These are phyloP conservation scores for Spicauda simplicius DNA, from an alignment of 2,888 invertebrate genomes.

Conservation along the genomic window DNA sequence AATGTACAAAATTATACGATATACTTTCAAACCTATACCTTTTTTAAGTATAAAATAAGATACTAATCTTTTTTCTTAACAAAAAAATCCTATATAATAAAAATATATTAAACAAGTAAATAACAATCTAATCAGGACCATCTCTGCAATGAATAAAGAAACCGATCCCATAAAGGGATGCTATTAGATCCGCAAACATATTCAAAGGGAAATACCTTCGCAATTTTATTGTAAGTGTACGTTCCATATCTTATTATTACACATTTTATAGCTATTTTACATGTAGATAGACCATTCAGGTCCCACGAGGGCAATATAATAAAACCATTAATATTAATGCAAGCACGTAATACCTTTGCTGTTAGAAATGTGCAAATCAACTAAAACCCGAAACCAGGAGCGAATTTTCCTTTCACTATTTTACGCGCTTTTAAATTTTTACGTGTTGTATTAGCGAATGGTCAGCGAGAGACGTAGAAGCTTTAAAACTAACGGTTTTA, in stretches of 20 bases:
- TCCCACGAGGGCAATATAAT: slow-evolving; percentile 62
- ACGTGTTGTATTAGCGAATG: background rate
- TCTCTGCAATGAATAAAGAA: slow-evolving; percentile 22
- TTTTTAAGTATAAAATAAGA: no score
- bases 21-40: no score
- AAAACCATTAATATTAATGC: slow-evolving; percentile 73
- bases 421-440: slow-evolving; percentile 54
- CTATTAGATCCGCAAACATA: slow-evolving; percentile 27
- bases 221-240: slow-evolving; percentile 38
- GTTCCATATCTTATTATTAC: slow-evolving; percentile 42
- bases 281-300: slow-evolving; percentile 42
- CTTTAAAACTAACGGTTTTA: no score
- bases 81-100: no score
- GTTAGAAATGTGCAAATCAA: slow-evolving; percentile 70
- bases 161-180: slow-evolving; percentile 6
- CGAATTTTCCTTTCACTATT: slow-evolving; percentile 47
- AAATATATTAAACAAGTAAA: background rate
- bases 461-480: background rate
- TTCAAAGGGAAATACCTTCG: slow-evolving; percentile 21
- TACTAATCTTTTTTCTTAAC: no score
- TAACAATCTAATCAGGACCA: background rate
- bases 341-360: slow-evolving; percentile 48
- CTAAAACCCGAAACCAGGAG: slow-evolving; percentile 43
- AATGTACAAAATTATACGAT: no score
- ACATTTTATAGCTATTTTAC: slow-evolving; percentile 45